phyloP scores from a whole-genome alignment of 2,797 vertebrate species.

The Hippopotamyrus pictus region DNA sequence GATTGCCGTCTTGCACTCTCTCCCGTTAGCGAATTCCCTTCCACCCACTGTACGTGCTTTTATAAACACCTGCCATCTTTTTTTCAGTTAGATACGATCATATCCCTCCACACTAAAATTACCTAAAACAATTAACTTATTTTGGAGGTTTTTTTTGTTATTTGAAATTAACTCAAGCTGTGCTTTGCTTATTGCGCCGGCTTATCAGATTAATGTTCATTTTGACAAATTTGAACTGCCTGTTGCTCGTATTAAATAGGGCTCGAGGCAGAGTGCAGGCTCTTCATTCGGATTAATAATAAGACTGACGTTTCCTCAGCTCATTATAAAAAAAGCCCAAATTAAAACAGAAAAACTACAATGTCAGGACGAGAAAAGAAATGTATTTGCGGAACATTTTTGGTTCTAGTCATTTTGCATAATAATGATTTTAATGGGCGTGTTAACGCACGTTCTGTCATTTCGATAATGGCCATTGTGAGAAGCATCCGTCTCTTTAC shows the following conservation, averaged over 20 bases:
- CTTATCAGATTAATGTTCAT: constrained; percentile 3
- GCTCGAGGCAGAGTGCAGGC: not conserved
- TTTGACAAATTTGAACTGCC: not conserved
- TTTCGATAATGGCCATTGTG: not conserved
- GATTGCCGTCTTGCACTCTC: not conserved
- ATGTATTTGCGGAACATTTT: not conserved
- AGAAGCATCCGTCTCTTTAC: not conserved
- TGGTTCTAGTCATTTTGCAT: not conserved
- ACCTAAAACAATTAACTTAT: not conserved
- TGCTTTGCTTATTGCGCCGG: not conserved
- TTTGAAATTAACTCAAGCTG: not conserved
- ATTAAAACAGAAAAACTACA: not conserved
- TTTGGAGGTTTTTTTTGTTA: not conserved
- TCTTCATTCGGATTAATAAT: not conserved
- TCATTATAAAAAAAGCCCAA: not conserved
- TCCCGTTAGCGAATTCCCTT: not conserved
- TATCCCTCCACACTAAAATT: not conserved
- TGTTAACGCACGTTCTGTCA: not conserved
- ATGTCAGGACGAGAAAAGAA: not conserved
- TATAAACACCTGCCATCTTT: not conserved
- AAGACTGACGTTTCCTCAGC: not conserved
- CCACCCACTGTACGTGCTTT: not conserved
- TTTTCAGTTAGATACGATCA: not conserved
- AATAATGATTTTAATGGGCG: constrained; percentile 1
- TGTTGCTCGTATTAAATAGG: not conserved